These are phyloP conservation scores for Bugulina stolonifera DNA, from an alignment of 2,888 invertebrate species.

Conservation along the genomic window DNA sequence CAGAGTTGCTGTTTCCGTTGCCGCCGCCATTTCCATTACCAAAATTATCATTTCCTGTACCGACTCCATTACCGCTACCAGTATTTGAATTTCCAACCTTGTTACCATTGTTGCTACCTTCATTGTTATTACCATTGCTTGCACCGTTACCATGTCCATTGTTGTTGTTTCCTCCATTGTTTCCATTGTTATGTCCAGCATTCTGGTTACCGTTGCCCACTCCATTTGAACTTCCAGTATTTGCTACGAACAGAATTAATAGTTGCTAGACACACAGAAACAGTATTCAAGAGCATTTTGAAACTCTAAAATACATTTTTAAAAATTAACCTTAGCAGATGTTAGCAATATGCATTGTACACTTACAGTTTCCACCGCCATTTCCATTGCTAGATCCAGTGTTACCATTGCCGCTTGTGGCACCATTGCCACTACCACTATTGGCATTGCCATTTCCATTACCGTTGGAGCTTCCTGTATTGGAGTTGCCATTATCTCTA, in stretches of 20 bases:
- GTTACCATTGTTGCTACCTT: not conserved
- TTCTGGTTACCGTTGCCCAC: not conserved
- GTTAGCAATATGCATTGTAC: constrained; percentile 11
- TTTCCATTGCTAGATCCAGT: constrained; percentile 25
- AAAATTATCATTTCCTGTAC: constrained; percentile 5
- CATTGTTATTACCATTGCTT: not conserved
- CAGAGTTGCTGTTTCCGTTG: not conserved
- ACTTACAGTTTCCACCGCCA: constrained; percentile 19
- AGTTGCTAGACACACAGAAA: too few species aligned
- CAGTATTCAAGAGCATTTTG: too few species aligned
- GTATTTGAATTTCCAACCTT: not conserved
- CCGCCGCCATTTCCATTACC: constrained; percentile 4
- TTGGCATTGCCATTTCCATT: constrained; percentile 28
- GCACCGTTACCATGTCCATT: not conserved
- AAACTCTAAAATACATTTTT: too few species aligned
- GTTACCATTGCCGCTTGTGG: constrained; percentile 21
- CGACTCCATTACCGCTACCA: constrained; percentile 9
- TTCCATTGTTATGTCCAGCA: not conserved
- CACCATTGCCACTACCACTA: constrained; percentile 24
- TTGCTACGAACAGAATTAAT: too few species aligned
- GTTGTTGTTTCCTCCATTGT: constrained; percentile 10
- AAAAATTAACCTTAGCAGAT: too few species aligned
- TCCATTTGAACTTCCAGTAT: not conserved
- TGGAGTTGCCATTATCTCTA: not conserved
- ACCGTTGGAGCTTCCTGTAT: not conserved